Conservation (phyloP, 2,888 invertebrate genomes). For the Ophraella communa region DNA sequence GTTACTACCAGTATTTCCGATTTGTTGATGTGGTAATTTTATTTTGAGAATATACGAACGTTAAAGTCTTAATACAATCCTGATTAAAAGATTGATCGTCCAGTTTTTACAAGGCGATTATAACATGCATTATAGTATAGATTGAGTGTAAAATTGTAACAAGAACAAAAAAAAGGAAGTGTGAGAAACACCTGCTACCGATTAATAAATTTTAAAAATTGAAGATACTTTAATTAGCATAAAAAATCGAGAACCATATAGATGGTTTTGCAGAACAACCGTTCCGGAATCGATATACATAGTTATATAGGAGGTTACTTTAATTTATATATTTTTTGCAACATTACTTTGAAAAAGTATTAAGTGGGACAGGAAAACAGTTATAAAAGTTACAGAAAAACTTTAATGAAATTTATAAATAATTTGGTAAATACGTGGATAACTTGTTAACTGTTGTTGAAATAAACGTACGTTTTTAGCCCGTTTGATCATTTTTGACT, state of each 20-base stretch:
- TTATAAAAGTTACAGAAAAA: background rate
- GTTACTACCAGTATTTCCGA: no score
- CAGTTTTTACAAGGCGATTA: conserved; percentile 34
- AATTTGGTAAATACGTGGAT: no score
- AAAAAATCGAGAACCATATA: background rate
- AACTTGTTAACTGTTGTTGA: no score
- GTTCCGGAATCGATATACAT: background rate
- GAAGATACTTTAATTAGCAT: conserved; percentile 2
- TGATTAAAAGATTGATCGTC: conserved; percentile 25
- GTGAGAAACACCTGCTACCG: conserved; percentile 31
- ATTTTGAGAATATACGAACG: background rate
- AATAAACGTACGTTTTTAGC: no score
- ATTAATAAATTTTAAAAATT: conserved; percentile 16
- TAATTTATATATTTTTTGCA: background rate
- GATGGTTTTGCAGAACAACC: background rate
- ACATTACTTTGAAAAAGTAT: background rate
- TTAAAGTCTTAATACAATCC: background rate
- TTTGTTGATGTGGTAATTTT: no score
- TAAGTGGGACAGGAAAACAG: background rate
- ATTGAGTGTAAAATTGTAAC: conserved; percentile 22
- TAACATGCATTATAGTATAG: conserved; percentile 31
- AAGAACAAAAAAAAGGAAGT: conserved; percentile 19
- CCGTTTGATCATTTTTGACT: no score
- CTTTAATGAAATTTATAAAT: no score
- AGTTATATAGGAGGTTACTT: background rate